These are phyloP conservation scores for Hydractinia echinata DNA, from an alignment of 30 jellyfish, hydroid and myxozoan genomes.

Conservation along the genomic window DNA sequence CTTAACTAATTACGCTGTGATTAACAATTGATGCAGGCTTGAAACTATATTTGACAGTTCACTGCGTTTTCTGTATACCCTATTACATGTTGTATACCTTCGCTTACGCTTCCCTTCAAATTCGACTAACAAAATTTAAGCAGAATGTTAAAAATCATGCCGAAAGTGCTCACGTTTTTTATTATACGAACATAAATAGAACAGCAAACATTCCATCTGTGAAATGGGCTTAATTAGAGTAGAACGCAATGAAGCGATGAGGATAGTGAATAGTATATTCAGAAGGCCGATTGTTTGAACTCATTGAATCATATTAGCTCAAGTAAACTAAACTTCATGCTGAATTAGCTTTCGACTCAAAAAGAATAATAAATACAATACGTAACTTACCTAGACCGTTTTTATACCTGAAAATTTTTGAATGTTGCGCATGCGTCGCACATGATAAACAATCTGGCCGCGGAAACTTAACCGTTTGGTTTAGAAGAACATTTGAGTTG, in stretches of 20 bases:
- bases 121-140: too few species aligned
- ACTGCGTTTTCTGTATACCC: too few species aligned
- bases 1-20: too few species aligned
- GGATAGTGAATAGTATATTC: neutral
- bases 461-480: slow-evolving; percentile 23
- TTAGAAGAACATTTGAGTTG: too few species aligned
- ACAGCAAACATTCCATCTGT: slow-evolving; percentile 9
- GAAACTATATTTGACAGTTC: too few species aligned
- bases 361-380: neutral
- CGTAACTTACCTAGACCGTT: slow-evolving; percentile 30
- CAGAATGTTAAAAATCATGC: neutral
- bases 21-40: too few species aligned
- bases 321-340: slow-evolving; percentile 18
- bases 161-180: neutral
- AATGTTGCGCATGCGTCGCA: slow-evolving; percentile 34
- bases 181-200: slow-evolving; percentile 18
- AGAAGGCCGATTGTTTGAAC: slow-evolving; percentile 19
- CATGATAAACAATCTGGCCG: slow-evolving; percentile 20
- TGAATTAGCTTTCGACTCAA: slow-evolving; percentile 12
- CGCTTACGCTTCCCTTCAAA: too few species aligned
- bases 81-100: too few species aligned
- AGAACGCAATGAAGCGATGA: slow-evolving; percentile 20
- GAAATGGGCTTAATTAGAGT: neutral
- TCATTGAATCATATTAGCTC: slow-evolving; percentile 40
- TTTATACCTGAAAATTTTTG: slow-evolving; percentile 20